Evolutionary conservation across 2,888 invertebrate genomes (phyloP), one percentile per base, ranked within the genome.

Genomic region (Phorcus lineatus): DNA sequence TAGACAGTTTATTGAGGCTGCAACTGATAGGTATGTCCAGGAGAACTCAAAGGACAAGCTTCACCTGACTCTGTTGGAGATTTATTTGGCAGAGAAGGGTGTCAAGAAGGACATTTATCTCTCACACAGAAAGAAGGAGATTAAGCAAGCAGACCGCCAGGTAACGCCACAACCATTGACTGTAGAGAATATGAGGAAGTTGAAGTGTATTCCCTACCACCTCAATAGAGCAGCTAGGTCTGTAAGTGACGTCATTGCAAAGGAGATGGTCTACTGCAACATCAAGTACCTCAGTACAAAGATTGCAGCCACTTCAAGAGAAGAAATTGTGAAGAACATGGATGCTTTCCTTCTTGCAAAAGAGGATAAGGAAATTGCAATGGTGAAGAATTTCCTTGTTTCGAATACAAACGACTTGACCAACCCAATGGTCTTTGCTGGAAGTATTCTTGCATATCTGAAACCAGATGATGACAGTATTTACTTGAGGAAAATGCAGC

Each of bases 311-410:
- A 86, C 86, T 67, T 88, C 89, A 13, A 54, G 93, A 94, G 66
- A 95, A 95, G 75, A 85, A 85, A 96, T 91, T 0, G 78, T 97
- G 82, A 95, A 96, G 77, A 95, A 95, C 92, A 96, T 98, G 78
- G 96, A 96, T 87, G 94, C 95, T 75, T 96, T 97, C 78, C 96
- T 97, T 91, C 95, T 96, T 66, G 97, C 97, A 90, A 96, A 97
- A 1, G 95, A 96, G 53, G 95, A 96, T 81, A 94, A 97, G 66
- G 96, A 96, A 95, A 94, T 95, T 28, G 95, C 96, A 88, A 96
- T 97, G 0, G 96, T 90, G 11, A 81, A 82, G 52, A 81, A 83
- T 17, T 89, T 88, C 77, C 77, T 90, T 22, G 80, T 80, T 31
- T 78, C 82, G 3, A 80, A 80, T 11, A 86, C 85, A 80, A 83